Base-by-base conservation (phyloP, 92 coral and sea anemone species). In the Heliopora coerulea region DNA sequence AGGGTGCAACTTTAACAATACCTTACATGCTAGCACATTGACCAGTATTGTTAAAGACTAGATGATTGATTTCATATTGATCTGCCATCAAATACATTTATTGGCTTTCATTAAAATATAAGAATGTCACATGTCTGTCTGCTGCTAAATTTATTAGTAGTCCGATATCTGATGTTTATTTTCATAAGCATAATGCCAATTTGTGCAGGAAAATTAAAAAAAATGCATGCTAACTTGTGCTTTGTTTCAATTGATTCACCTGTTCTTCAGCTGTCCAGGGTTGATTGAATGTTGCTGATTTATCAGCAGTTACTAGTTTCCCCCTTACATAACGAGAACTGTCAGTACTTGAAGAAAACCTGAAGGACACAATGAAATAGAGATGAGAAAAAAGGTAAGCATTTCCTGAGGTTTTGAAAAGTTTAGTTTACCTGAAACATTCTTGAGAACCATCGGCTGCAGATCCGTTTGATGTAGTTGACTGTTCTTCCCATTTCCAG, bases 221-320 rank as follows among this genome's bases (percentile, higher is more conserved):
- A 39, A 63, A 40, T 35, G 14, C 30, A 19, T 35, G 30, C 37
- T 4, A 37, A 5, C 12, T 37, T 37, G 42, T 4, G 42, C 42
- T 37, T 37, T 37, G 5, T 37, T 37, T 5, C 5, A 4, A 54
- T 4, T 26, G 15, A 54, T 34, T 24, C 3, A 91, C 97, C 90
- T 91, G 97, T 80, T 91, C 97, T 63, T 89, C 96, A 15, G 82
- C 67, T 11, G 97, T 86, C 97, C 97, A 91, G 7, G 96, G 87
- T 59, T 89, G 97, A 76, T 91, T 91, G 72, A 86, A 91, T 31
- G 96, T 91, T 7, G 74, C 81, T 49, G 96, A 76, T 73, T 87
- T 89, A 57, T 79, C 66, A 39, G 33, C 54, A 20, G 79, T 74
- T 44, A 61, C 72, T 33, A 48, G 59, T 33, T 73, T 72, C 15